These are phyloP conservation scores for Aporophyla lueneburgensis DNA, from an alignment of 2,888 invertebrate genomes.

Conservation along the genomic window DNA sequence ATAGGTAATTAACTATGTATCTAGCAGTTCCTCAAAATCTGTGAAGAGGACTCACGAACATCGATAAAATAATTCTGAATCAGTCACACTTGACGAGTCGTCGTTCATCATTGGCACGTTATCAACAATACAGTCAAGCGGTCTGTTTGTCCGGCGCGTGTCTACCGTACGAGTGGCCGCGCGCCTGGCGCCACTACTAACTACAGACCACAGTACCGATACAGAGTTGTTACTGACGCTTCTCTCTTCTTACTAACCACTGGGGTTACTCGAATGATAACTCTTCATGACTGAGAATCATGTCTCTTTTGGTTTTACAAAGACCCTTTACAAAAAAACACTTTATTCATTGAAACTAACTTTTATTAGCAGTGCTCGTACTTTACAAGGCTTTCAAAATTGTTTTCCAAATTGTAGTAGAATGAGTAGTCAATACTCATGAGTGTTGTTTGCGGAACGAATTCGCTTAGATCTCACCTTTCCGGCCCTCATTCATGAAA, in stretches of 20 bases:
- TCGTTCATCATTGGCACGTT: neutral
- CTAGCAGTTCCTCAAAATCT: neutral
- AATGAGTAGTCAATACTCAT: conserved; percentile 20
- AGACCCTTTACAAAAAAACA: neutral
- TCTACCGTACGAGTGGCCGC: neutral
- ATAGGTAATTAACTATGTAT: neutral
- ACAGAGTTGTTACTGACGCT: conserved; percentile 56
- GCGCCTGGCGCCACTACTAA: neutral
- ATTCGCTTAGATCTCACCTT: conserved; percentile 44
- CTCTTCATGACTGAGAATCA: neutral
- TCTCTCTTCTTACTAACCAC: conserved; percentile 44
- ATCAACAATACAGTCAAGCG: conserved; percentile 43
- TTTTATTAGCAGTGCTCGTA: conserved; percentile 35
- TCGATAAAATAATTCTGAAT: neutral
- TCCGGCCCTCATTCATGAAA: conserved; percentile 6
- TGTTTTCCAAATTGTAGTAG: conserved; percentile 35
- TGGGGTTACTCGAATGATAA: conserved; percentile 41
- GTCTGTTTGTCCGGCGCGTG: neutral
- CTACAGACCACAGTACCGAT: conserved; percentile 19
- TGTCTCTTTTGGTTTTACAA: conserved; percentile 2
- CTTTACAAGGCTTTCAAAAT: conserved; percentile 48
- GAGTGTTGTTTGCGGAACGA: conserved; percentile 36
- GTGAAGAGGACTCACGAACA: neutral
- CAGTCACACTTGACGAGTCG: neutral
- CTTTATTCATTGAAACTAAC: neutral